Conservation (phyloP, 1,140 invertebrate genomes). For the Apis laboriosa region DNA sequence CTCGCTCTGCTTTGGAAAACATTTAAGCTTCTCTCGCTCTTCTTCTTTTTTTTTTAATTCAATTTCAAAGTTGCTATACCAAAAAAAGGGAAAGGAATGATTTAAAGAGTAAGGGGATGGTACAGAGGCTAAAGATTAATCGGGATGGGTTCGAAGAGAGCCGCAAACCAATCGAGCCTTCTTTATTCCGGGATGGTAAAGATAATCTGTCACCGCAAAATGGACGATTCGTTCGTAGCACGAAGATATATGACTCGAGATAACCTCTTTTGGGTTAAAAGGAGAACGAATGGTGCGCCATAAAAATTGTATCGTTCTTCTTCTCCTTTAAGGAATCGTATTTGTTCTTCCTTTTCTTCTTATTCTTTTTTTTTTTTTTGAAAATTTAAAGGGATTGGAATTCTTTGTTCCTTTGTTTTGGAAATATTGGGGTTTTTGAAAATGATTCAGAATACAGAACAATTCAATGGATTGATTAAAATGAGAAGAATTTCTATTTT, state of each 20-base stretch:
- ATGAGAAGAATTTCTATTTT: too few species aligned
- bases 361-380: too few species aligned
- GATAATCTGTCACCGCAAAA: conserved; percentile 28
- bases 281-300: neutral
- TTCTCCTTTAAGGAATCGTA: too few species aligned
- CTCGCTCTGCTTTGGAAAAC: too few species aligned
- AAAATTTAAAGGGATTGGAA: too few species aligned
- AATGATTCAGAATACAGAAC: too few species aligned
- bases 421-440: too few species aligned
- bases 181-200: neutral
- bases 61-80: neutral
- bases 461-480: too few species aligned
- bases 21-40: neutral
- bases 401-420: too few species aligned
- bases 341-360: too few species aligned
- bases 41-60: neutral
- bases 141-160: neutral
- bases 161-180: neutral
- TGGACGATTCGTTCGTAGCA: neutral
- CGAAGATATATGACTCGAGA: conserved; percentile 19
- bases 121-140: conserved; percentile 1
- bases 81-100: neutral
- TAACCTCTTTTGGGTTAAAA: neutral
- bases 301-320: neutral
- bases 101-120: neutral